phyloP scores from a whole-genome alignment of 2,797 vertebrate species.

The Thalassophryne amazonica region DNA sequence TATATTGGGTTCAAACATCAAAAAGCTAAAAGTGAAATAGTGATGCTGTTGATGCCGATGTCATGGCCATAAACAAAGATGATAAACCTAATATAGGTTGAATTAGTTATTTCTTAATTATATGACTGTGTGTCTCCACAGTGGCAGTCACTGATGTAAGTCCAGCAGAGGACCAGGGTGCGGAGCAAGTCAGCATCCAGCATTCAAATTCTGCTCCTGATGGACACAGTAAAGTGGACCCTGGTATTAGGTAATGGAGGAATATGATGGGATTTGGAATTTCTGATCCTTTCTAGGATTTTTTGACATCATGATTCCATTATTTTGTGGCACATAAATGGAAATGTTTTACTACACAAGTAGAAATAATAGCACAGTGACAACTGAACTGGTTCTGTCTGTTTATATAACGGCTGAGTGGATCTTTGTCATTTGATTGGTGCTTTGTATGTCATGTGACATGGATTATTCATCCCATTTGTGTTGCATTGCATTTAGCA shows the following conservation, averaged over 20 bases:
- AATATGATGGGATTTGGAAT: background rate
- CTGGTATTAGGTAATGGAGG: constrained; percentile 40
- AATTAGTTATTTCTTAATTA: background rate
- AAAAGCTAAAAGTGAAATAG: no score
- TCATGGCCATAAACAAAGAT: no score
- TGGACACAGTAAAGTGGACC: constrained; percentile 13
- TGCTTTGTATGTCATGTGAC: no score
- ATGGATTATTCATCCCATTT: no score
- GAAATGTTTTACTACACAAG: no score
- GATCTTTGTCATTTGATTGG: no score
- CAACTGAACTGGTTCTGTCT: no score
- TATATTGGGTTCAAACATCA: no score
- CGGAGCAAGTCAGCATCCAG: background rate
- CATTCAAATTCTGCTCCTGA: constrained; percentile 6
- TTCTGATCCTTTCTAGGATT: background rate
- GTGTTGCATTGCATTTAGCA: no score
- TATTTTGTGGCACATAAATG: background rate
- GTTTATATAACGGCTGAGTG: no score
- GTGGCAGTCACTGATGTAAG: constrained; percentile 22
- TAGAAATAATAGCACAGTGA: no score
- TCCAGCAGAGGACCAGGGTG: constrained; percentile 26
- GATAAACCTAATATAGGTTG: background rate
- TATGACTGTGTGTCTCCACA: constrained; percentile 25
- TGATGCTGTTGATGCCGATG: no score
- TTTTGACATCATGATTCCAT: background rate